Base-by-base conservation (phyloP, 2,888 invertebrate genomes). In the Odontothrips loti region DNA sequence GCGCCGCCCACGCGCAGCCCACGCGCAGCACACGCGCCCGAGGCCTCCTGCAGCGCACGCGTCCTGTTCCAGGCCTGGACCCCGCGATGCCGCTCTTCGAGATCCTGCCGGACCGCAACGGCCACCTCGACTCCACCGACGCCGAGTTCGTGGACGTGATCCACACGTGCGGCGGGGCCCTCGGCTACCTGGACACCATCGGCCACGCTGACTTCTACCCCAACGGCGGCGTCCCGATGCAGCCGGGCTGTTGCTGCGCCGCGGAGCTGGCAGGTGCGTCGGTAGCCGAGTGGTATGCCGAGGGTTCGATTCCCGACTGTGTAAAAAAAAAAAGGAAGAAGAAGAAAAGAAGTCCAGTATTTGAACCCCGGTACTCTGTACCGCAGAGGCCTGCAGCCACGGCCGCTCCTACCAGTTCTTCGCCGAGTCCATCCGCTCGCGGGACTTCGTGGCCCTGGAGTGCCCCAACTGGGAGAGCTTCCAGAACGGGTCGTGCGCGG, bases 151-250 rank as follows among this genome's bases (percentile, higher is more conserved):
- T 88, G 4, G 94, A 94, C 85, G 90, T 94, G 0, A 92, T 94
- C 80, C 94, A 95, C 85, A 93, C 93, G 0, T 91, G 92, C 84
- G 91, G 90, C 0, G 94, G 93, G 0, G 88, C 91, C 79, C 88
- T 91, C 58, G 94, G 94, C 0, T 90, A 91, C 83, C 84, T 85
- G n/a, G 84, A 86, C 47, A 89, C 93, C 8, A 88, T 92, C 27
- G 94, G 94, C 0, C 91, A 93, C 85, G 92, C 88, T 0, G 94
- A 94, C 86, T 94, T 93, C 85, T 94, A 92, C 87, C 94, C 94
- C 0, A 94, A 94, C 85, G 90, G 91, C 20, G 94, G 94, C 0
- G 86, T 84, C 51, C 89, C 92, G 0, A 88, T 89, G 0, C 94
- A 94, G 85, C 94, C 94, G 0, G 93, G 93, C 0, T 93, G 93